Conservation (phyloP, 2,797 vertebrate genomes). For the Rhincodon typus region DNA sequence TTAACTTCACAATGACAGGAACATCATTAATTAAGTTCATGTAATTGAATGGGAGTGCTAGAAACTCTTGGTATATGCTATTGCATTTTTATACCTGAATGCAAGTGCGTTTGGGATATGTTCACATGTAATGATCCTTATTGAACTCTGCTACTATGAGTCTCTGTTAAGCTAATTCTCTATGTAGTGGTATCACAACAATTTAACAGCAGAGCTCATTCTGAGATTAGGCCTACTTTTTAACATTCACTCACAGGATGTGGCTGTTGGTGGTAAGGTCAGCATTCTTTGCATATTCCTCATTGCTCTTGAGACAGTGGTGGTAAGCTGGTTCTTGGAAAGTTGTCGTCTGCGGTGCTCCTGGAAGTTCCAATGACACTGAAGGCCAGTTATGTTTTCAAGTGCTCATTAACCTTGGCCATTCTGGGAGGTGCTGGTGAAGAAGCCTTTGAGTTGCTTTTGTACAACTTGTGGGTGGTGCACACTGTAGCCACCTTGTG, state of each 20-base stretch:
- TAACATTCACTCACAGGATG: neutral
- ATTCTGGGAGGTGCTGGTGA: neutral
- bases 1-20: neutral
- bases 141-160: neutral
- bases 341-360: too few species aligned
- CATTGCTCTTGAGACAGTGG: neutral
- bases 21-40: neutral
- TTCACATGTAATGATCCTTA: neutral
- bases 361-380: neutral
- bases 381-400: neutral
- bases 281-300: neutral
- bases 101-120: neutral
- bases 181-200: neutral
- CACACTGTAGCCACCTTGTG: neutral
- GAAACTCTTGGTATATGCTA: neutral
- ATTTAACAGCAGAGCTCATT: neutral
- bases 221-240: neutral
- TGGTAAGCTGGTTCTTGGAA: too few species aligned
- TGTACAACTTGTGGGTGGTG: neutral
- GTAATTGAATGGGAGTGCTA: neutral
- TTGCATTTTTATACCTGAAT: neutral
- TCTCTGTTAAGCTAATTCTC: neutral
- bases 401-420: neutral
- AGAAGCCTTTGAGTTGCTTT: neutral
- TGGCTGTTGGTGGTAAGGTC: neutral